These are phyloP conservation scores for Perdita meconis DNA, from an alignment of 2,888 invertebrate genomes.

Conservation along the genomic window DNA sequence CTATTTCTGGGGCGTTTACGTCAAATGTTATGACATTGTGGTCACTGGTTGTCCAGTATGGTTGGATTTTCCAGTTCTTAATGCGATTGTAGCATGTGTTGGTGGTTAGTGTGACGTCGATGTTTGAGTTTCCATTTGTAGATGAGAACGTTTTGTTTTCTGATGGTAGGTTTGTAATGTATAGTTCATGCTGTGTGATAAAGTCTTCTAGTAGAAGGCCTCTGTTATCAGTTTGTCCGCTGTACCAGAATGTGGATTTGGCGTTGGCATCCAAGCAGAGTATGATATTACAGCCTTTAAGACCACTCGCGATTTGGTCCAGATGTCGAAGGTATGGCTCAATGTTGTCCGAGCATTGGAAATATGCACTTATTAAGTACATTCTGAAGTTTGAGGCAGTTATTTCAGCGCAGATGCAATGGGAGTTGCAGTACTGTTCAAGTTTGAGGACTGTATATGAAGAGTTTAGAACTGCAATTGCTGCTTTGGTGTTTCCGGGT, in stretches of 20 bases:
- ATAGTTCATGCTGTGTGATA: background rate
- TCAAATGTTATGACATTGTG: constrained; percentile 13
- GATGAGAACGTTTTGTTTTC: background rate
- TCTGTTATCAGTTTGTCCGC: background rate
- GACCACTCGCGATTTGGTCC: background rate
- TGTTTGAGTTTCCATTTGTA: background rate
- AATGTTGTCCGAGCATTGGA: background rate
- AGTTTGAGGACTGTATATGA: background rate
- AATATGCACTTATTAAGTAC: background rate
- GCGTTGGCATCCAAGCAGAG: background rate
- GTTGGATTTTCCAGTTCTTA: background rate
- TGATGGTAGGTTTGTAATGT: background rate
- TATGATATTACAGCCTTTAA: background rate
- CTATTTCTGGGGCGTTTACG: background rate
- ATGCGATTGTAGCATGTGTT: background rate
- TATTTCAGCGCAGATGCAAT: constrained; percentile 5
- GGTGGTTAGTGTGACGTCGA: background rate
- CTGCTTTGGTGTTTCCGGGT: background rate
- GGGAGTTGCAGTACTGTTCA: constrained; percentile 7
- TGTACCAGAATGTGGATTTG: constrained; percentile 10
- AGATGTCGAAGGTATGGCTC: constrained; percentile 1
- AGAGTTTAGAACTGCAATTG: background rate
- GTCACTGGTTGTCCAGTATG: background rate
- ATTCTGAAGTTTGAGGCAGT: background rate
- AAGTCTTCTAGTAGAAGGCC: background rate